phyloP scores from a whole-genome alignment of 2,888 invertebrate species.

The Orthonychiurus folsomi region DNA sequence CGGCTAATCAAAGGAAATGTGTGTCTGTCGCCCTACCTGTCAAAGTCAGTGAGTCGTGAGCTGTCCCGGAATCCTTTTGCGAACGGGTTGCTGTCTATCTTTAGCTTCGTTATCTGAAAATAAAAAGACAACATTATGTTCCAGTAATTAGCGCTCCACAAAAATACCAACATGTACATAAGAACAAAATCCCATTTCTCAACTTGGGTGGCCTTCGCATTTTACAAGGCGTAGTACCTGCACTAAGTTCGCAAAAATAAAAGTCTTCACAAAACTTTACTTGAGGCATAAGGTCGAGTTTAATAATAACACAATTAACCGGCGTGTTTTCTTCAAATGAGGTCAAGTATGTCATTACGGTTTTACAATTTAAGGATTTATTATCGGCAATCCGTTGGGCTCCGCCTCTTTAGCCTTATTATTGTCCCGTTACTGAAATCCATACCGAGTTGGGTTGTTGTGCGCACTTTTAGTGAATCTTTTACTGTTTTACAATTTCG shows the following conservation, averaged over 20 bases:
- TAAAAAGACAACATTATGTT: constrained; percentile 38
- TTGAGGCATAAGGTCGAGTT: neutral
- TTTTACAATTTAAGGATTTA: no score
- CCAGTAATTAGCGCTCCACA: constrained; percentile 37
- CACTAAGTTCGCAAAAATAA: no score
- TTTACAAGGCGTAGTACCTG: neutral
- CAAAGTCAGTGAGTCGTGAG: constrained; percentile 85
- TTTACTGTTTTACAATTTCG: no score
- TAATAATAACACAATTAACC: neutral
- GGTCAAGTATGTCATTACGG: neutral
- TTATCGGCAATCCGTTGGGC: no score
- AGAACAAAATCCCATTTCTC: neutral
- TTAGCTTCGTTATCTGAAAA: constrained; percentile 90
- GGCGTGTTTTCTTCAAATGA: neutral
- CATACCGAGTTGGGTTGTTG: no score
- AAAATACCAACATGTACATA: neutral
- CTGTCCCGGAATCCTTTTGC: constrained; percentile 97
- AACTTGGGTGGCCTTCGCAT: neutral
- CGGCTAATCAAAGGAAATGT: constrained; percentile 21
- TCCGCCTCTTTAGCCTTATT: no score
- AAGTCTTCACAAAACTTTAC: neutral
- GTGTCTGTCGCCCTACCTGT: constrained; percentile 54
- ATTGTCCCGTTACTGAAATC: no score
- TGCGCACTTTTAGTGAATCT: no score
- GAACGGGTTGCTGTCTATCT: constrained; percentile 98